Base-by-base conservation (phyloP, 2,113 vertebrate species). In the Ia io region DNA sequence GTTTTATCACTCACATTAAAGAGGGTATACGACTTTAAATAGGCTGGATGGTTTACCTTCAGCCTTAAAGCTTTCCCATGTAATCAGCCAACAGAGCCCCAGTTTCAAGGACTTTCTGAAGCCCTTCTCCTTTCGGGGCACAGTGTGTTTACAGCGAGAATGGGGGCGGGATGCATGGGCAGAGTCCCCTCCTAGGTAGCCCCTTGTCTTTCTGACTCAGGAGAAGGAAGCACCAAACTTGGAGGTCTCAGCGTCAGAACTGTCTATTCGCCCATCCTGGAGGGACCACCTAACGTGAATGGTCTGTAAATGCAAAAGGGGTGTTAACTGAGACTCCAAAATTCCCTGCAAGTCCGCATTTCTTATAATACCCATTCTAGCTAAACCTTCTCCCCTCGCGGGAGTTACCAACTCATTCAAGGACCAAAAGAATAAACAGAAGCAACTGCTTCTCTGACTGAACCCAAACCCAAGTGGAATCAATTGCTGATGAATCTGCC, bases 1-100 rank as follows among this genome's bases (percentile, higher is more conserved):
- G 92, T 96, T 96, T 97, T 97, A 97, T 96, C 96, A 94, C 67
- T 88, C 88, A 91, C 92, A 94, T 96, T 97, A 97, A 96, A 96
- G 86, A 92, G 82, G 80, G 92, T 69, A 88, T 95, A 91, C 30
- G 95, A 94, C 91, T 93, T 96, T 93, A 93, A 94, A 94, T n/a
- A 90, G 80, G 90, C 65, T 94, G 84, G 37, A 80, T 80, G 90
- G 40, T 51, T 93, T 82, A 83, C 76, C 82, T 71, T 90, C 71
- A 63, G 71, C 92, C 77, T 77, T 77, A 85, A 93, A 95, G 87
- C 90, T 42, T 59, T 47, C 90, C 80, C 32, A 6, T 91, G 90
- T 74, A 84, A 91, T 94, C 44, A 37, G 87, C 88, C 91, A 84
- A 91, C 37, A 71, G 77, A 42, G 44, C 69, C 51, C 42, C n/a